Percentiles rank a stretch among this genome's conserved stretches.
These are phyloP conservation scores for Bubo blakistoni DNA, from an alignment of 2,113 vertebrate species.

Conservation along the genomic window DNA sequence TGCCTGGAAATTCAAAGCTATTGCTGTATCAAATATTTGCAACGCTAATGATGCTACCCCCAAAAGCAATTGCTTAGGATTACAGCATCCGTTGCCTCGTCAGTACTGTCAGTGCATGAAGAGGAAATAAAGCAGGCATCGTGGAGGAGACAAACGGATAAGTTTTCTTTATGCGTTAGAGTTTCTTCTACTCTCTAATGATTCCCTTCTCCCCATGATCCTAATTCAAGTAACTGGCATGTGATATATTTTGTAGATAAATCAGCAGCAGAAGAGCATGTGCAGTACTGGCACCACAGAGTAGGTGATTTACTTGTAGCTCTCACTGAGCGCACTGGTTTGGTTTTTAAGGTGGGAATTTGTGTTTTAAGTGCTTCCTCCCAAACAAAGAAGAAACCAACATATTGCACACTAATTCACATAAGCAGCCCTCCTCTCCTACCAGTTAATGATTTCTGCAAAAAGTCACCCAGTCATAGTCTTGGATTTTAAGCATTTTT, in stretches of 20 bases:
- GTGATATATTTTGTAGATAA: slow-evolving; percentile 54
- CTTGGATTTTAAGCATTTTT: neutral
- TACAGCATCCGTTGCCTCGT: neutral
- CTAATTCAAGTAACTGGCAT: slow-evolving; percentile 61
- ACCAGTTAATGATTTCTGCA: neutral
- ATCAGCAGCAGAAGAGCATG: slow-evolving; percentile 37
- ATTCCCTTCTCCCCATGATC: slow-evolving; percentile 56
- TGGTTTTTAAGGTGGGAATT: slow-evolving; percentile 17
- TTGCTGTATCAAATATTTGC: neutral
- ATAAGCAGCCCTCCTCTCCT: neutral
- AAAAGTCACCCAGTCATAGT: neutral
- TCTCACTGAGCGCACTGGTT: neutral
- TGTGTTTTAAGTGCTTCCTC: neutral
- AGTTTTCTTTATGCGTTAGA: slow-evolving; percentile 51
- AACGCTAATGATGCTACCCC: neutral
- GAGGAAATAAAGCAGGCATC: slow-evolving; percentile 3
- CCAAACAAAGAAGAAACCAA: neutral
- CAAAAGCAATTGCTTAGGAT: neutral
- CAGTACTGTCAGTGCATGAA: neutral
- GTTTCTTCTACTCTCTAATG: slow-evolving; percentile 54
- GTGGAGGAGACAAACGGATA: slow-evolving; percentile 3
- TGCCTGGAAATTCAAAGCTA: neutral
- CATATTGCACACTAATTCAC: neutral
- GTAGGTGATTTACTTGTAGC: slow-evolving; percentile 33
- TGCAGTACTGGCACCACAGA: neutral